phyloP scores from a whole-genome alignment of 2,888 invertebrate species.

The Choristoneura rosaceana region DNA sequence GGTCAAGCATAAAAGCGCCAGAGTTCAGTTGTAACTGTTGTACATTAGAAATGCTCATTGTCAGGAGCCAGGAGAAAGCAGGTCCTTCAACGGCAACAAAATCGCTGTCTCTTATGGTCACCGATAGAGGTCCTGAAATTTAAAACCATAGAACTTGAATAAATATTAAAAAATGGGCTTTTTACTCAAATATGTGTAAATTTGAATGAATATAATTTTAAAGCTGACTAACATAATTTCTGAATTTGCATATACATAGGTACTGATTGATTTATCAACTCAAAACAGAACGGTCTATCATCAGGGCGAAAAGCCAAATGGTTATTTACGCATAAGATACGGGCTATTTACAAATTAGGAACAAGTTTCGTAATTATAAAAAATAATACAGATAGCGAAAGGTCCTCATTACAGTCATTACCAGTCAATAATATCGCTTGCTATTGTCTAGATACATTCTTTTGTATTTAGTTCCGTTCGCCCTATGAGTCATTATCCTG shows the following conservation, averaged over 20 bases:
- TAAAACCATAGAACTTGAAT: constrained; percentile 37
- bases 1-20: constrained; percentile 87
- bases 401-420: background rate
- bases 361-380: background rate
- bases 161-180: background rate
- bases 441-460: constrained; percentile 59
- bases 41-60: constrained; percentile 86
- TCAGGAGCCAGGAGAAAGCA: constrained; percentile 88
- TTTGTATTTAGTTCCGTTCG: constrained; percentile 58
- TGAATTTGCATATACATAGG: no score
- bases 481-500: constrained; percentile 80
- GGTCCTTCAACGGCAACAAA: constrained; percentile 86
- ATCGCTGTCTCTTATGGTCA: constrained; percentile 84
- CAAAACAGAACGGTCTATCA: no score
- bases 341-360: background rate
- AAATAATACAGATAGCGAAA: background rate
- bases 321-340: no score
- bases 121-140: constrained; percentile 86
- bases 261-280: no score
- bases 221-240: no score
- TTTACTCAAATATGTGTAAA: background rate
- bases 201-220: no score
- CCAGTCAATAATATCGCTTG: constrained; percentile 47
- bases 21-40: constrained; percentile 82
- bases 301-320: no score